Base-by-base conservation (phyloP, 37 sponge, comb jelly and placozoan genomes). In the Haliclona indistincta region DNA sequence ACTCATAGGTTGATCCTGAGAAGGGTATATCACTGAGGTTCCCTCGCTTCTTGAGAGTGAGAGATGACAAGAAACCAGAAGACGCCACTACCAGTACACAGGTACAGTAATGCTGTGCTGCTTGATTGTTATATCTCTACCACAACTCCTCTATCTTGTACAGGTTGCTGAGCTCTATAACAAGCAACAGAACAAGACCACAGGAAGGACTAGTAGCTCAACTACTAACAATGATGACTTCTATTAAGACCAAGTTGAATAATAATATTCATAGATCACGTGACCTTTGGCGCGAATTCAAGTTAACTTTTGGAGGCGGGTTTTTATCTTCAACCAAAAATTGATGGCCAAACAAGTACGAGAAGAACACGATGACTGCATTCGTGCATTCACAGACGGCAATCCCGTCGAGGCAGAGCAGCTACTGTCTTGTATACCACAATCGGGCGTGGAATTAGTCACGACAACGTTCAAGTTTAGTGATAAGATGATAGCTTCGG, bases 11-110 rank as follows among this genome's bases (percentile, higher is more conserved):
- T 62, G 99, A 98, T 61, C 84, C 87, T 58, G 94, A 92, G 72
- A 95, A 95, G 81, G 99, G 99, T 3, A 92, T 98, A 17, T 98
- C 99, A 32, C 83, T 98, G 17, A 78, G 99, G 13, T 98, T 98
- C 69, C 99, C 99, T 56, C 93, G 99, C 37, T 98, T 98, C 71
- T 52, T 98, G 33, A 44, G 99, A 15, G 56, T 95, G 35, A 76
- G 99, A 43, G 96, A 95, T 5, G 99, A 98, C 81, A 98, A 98
- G 71, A 93, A 67, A 36, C 91, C 99, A 32, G 93, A 98, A 60
- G 90, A 98, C 1, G 99, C 99, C 30, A 98, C 99, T 23, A 83
- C 83, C 43, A 84, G 88, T 43, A 40, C 61, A 54, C 97, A 96
- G 79, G 95, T 85, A 37, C 38, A 70, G 10, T 11, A 55, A 20